Base-by-base conservation (phyloP, 2,888 invertebrate genomes). In the Amitus sp. region DNA sequence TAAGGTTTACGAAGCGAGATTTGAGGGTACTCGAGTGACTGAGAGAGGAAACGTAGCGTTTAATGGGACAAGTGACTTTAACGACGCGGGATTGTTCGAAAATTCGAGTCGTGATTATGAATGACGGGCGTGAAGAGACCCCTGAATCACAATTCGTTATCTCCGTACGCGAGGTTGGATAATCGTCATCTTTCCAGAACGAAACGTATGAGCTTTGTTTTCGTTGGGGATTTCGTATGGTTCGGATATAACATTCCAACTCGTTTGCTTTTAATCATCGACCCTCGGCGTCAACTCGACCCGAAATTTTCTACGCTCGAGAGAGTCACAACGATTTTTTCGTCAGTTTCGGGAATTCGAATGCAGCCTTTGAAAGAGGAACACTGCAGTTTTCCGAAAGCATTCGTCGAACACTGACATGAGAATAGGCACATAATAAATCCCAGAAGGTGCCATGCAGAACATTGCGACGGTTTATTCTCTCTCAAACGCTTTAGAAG, bases 391-490 rank as follows among this genome's bases (percentile, higher is more conserved):
- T 27, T 27, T 27, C 9, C 9, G 4, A 27, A 9, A 27, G 62
- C 59, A 59, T 63, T 57, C 62, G 45, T 56, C 64, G 59, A 54
- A 50, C 60, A 43, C 58, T 62, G 56, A 47, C 49, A 39, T 62
- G 57, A 39, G n/a, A n/a, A n/a, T n/a, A n/a, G n/a, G n/a, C n/a
- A n/a, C n/a, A n/a, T n/a, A n/a, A n/a, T n/a, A n/a, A n/a, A n/a
- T n/a, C n/a, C n/a, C n/a, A n/a, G n/a, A 62, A 62, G 59, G 65
- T 61, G 64, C 62, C 51, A n/a, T n/a, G n/a, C n/a, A 62, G 60
- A 47, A 52, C 62, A 64, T 66, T 66, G 64, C 53, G 53, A 15
- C 33, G 12, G 12, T 3, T 23, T 5, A 7, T 23, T 37, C 15
- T 37, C 15, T 37, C 15, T 37, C 37, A 15, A 42, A 20, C 19